These are phyloP conservation scores for Orchesella cincta DNA, from an alignment of 1,140 invertebrate species.

Conservation along the genomic window DNA sequence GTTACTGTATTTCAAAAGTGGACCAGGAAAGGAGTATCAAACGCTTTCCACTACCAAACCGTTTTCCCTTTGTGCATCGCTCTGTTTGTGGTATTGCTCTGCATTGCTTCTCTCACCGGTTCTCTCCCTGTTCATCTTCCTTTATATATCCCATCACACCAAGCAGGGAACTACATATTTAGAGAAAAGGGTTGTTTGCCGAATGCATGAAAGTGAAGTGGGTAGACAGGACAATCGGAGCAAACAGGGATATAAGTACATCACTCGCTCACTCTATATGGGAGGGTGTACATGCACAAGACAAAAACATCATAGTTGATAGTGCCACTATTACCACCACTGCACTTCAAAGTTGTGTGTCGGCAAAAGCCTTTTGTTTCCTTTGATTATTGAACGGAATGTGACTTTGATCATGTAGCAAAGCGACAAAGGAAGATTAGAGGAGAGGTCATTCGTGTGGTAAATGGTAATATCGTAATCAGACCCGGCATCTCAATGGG, in stretches of 20 bases:
- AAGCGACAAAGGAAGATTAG: constrained; percentile 44
- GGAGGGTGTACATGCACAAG: not conserved
- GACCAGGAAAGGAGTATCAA: not conserved
- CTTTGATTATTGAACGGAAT: constrained; percentile 47
- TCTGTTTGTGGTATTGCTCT: constrained; percentile 1
- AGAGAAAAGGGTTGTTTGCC: not conserved
- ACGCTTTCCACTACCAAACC: not conserved
- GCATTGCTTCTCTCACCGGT: not conserved
- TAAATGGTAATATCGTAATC: constrained; percentile 49
- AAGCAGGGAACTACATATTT: too few species aligned
- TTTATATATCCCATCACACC: not conserved
- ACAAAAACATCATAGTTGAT: not conserved
- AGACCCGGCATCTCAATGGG: constrained; percentile 31
- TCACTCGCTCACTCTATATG: not conserved
- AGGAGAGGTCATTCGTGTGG: constrained; percentile 49
- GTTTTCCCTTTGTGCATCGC: not conserved
- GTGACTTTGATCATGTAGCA: constrained; percentile 47
- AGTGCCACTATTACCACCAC: constrained; percentile 22
- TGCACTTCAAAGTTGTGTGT: constrained; percentile 27
- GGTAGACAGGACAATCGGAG: constrained; percentile 9
- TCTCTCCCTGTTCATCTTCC: not conserved
- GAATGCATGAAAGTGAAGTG: not conserved
- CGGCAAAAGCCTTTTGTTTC: constrained; percentile 38
- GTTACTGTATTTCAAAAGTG: not conserved
- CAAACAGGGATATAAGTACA: not conserved